These are phyloP conservation scores for Dendrocopos noguchii DNA, from an alignment of 2,113 vertebrate species.

Conservation along the genomic window DNA sequence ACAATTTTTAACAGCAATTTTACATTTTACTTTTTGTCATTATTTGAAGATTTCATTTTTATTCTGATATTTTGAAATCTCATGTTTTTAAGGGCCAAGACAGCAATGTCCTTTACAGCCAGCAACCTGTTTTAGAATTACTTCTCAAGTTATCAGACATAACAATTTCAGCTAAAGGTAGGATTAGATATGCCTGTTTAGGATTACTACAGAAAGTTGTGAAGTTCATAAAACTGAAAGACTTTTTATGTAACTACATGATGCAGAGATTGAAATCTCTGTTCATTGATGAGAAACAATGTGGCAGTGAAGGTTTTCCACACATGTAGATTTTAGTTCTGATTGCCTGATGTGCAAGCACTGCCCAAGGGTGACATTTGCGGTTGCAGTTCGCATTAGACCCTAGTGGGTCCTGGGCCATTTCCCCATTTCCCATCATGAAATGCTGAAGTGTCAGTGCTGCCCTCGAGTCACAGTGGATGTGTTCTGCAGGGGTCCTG, in stretches of 20 bases:
- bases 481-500: background rate
- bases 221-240: background rate
- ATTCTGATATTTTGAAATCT: background rate
- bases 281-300: background rate
- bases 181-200: background rate
- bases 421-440: rapidly evolving
- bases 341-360: background rate
- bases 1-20: background rate
- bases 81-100: background rate
- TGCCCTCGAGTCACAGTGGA: rapidly evolving
- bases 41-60: background rate
- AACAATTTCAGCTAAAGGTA: background rate
- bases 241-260: background rate
- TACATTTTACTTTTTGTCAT: background rate
- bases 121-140: background rate
- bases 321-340: rapidly evolving
- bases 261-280: background rate
- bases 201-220: background rate
- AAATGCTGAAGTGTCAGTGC: background rate
- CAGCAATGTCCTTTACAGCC: background rate
- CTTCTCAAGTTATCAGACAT: background rate
- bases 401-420: rapidly evolving
- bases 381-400: background rate
- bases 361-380: background rate
- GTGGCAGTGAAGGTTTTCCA: background rate